Evolutionary conservation across 2,113 vertebrate species (phyloP), one percentile per base, ranked within the genome.

Genomic region (Rhipidura dahli): DNA sequence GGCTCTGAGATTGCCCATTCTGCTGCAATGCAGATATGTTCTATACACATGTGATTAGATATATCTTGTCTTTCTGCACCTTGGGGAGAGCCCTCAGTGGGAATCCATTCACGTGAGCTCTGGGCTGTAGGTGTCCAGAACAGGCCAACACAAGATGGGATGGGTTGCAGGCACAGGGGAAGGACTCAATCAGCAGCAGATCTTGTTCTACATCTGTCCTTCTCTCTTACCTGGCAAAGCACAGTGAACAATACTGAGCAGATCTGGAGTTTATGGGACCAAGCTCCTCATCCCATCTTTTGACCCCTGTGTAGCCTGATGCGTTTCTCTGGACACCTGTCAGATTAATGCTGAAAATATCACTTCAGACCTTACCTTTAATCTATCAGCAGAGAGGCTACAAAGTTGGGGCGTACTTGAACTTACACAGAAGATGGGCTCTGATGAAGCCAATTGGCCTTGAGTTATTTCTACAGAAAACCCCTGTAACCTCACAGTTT

Each of bases 1-100:
- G 73, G 33, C 89, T 49, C 59, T 78, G 80, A 89, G 61, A 31
- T 49, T 70, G 59, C 76, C 90, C 31, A 4, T 53, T 87, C 87
- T 79, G 47, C 66, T 89, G 83, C 76, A 79, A 66, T 45, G 42
- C 71, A 79, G 40, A 31, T 39, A 15, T n/a, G 45, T 20, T 69
- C 47, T 77, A 1, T 44, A 56, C 87, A 87, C 66, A 59, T 80
- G 50, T 47, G 53, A 69, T 59, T 18, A 60, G 70, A 45, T 40
- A 63, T 65, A 57, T 64, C 53, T 71, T 49, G 15, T 64, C 37
- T 81, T 89, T 68, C 65, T 79, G 84, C 15, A 19, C 53, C 28
- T 37, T 47, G 35, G 28, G 56, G 39, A 56, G 44, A 71, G 51
- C 77, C 40, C 40, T 72, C 53, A 54, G 61, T 50, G 44, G 51